Evolutionary conservation across 2,888 invertebrate genomes (phyloP), one percentile per base, ranked within the genome.

Genomic region (Tipula unca): DNA sequence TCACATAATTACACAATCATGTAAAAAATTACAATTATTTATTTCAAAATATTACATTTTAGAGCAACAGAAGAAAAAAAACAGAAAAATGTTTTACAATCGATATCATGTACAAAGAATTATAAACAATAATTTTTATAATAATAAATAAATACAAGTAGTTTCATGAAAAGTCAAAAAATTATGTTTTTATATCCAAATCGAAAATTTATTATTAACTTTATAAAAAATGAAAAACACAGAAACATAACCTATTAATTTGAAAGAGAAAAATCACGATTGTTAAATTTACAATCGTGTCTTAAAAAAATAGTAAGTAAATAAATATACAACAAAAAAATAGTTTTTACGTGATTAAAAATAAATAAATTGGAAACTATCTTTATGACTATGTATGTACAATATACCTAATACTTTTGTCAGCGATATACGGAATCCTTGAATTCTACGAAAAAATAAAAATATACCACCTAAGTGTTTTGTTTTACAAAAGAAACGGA

Each of bases 201-300:
- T 69, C 69, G 69, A 69, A 69, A 69, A 69, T 69, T 69, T 69
- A 69, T 69, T 69, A 69, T 25, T 69, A 69, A 69, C 69, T 20
- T 69, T 69, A 32, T 32, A 69, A 69, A 69, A 69, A 25, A 25
- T 20, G 25, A 69, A 69, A 69, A 48, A n/a, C n/a, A 20, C 20
- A 69, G 14, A 69, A 69, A 69, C 69, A 69, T 69, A 69, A 69
- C 69, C 69, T 69, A 69, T 69, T 69, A 69, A 69, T 69, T 69
- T 69, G 69, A 69, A 69, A 17, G 0, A 69, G 25, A 20, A 25
- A 69, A 69, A 69, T 69, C 69, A 69, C 69, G 69, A 69, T 25
- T 69, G 10, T 69, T 25, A 69, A 69, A 69, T 69, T 69, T 25
- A 8, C 69, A 69, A 69, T 69, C 69, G 69, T 69, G 69, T 25